These are phyloP conservation scores for Syngnathus rostellatus DNA, from an alignment of 2,797 vertebrate genomes.

Conservation along the genomic window DNA sequence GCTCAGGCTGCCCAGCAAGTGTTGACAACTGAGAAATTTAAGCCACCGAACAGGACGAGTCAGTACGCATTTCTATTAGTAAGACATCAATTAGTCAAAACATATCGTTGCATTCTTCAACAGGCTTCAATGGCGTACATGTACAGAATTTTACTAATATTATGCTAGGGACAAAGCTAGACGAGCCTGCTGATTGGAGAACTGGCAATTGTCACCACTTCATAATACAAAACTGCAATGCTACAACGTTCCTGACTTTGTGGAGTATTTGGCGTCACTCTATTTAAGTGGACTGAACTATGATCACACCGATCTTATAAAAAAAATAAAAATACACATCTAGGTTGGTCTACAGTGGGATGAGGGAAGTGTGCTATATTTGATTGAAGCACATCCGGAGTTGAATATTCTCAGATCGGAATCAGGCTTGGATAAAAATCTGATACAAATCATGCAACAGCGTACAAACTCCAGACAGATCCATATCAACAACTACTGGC, in stretches of 20 bases:
- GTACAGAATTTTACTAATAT: background rate
- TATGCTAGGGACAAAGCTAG: background rate
- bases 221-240: background rate
- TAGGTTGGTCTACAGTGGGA: background rate
- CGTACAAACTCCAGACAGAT: background rate
- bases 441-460: background rate
- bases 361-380: background rate
- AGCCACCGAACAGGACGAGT: background rate
- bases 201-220: background rate
- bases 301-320: background rate
- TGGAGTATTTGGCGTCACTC: background rate
- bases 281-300: background rate
- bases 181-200: background rate
- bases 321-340: background rate
- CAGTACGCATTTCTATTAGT: background rate
- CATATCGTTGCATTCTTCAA: background rate
- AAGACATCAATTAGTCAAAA: background rate
- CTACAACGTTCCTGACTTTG: background rate
- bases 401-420: background rate
- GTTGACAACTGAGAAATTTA: background rate
- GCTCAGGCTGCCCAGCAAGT: constrained; percentile 10
- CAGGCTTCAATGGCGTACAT: background rate
- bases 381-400: background rate
- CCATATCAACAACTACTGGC: background rate
- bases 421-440: background rate